These are phyloP conservation scores for Tortricodes alternella DNA, from an alignment of 2,888 invertebrate genomes.

Conservation along the genomic window DNA sequence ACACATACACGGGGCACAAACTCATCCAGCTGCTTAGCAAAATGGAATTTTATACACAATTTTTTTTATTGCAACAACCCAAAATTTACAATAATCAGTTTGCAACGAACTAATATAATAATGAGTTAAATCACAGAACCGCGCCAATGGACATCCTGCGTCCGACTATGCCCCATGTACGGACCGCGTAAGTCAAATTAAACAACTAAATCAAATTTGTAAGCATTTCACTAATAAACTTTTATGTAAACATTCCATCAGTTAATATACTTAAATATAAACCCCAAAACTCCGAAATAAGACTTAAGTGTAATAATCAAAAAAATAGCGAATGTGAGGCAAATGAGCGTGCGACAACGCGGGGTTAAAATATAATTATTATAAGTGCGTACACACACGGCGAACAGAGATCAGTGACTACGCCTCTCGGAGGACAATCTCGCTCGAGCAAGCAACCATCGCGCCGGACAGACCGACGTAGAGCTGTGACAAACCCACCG, in stretches of 20 bases:
- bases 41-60: conserved; percentile 63
- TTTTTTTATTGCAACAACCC: conserved; percentile 79
- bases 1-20: conserved; percentile 60
- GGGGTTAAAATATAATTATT: neutral
- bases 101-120: conserved; percentile 51
- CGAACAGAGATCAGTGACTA: conserved; percentile 59
- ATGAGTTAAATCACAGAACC: conserved; percentile 61
- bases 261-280: conserved; percentile 59
- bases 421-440: conserved; percentile 45
- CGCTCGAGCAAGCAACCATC: conserved; percentile 31
- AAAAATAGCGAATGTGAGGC: conserved; percentile 35
- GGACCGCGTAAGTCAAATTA: conserved; percentile 48
- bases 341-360: conserved; percentile 25
- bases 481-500: no score
- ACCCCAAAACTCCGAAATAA: conserved; percentile 64
- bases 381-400: no score
- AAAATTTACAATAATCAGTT: conserved; percentile 65
- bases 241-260: conserved; percentile 68
- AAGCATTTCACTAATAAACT: conserved; percentile 31
- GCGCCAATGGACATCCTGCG: conserved; percentile 41
- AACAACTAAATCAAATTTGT: conserved; percentile 52
- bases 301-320: conserved; percentile 33
- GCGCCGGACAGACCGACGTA: neutral
- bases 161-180: conserved; percentile 58
- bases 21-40: conserved; percentile 53